Percentiles rank a stretch among this genome's conserved stretches.
Conservation (phyloP, 2,888 invertebrate genomes). For the Ophioninae sp. region DNA sequence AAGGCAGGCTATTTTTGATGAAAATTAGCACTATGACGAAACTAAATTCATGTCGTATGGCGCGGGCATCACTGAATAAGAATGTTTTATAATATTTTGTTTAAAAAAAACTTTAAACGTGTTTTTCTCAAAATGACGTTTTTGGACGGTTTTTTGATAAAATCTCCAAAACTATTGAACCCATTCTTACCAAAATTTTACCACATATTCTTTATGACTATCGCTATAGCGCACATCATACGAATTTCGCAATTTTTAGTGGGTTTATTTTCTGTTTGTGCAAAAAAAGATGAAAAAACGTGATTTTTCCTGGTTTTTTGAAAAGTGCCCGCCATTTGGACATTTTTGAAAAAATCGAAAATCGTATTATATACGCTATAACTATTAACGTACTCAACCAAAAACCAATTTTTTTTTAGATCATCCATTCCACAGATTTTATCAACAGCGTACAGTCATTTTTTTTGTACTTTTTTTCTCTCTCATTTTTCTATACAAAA, state of each 20-base stretch:
- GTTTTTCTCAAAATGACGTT: constrained; percentile 59
- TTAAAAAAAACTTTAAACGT: constrained; percentile 55
- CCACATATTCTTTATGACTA: constrained; percentile 59
- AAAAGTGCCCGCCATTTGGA: constrained; percentile 46
- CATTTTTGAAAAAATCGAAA: constrained; percentile 45
- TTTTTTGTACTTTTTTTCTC: constrained; percentile 40
- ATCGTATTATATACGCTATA: constrained; percentile 30
- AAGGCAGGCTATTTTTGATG: constrained; percentile 34
- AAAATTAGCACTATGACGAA: neutral
- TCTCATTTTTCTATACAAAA: constrained; percentile 34
- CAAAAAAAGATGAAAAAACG: constrained; percentile 44
- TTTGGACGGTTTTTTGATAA: constrained; percentile 49
- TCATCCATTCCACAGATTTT: constrained; percentile 50
- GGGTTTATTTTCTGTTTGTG: constrained; percentile 48
- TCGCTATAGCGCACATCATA: constrained; percentile 50
- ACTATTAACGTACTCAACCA: constrained; percentile 48
- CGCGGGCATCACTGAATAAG: constrained; percentile 9
- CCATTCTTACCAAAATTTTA: constrained; percentile 56
- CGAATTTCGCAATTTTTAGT: constrained; percentile 53
- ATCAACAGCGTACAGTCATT: constrained; percentile 48
- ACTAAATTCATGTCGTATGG: neutral
- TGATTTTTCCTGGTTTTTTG: constrained; percentile 48
- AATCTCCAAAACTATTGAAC: constrained; percentile 49
- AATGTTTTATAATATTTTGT: constrained; percentile 54
- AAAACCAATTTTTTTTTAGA: constrained; percentile 51